Evolutionary conservation across 2,888 invertebrate genomes (phyloP).

Genomic region (Tetranychus truncatus): DNA sequence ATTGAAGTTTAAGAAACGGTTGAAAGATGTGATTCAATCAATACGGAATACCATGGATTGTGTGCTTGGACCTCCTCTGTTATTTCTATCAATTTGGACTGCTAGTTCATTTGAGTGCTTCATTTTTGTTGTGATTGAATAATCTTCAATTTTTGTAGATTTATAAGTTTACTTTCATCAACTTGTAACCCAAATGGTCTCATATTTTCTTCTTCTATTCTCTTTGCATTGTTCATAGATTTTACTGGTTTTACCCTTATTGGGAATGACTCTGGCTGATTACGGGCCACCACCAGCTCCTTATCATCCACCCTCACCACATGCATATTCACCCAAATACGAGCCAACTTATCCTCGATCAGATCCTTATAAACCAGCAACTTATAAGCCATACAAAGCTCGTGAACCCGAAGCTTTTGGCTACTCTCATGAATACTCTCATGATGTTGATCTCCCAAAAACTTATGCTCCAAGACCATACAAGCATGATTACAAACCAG

Average conservation of each 20-base stretch:
- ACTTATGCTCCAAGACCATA: neutral
- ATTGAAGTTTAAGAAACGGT: neutral
- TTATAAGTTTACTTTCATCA: too few species aligned
- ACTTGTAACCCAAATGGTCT: too few species aligned
- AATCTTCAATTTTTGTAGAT: too few species aligned
- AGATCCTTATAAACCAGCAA: neutral
- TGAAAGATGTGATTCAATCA: neutral
- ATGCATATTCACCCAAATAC: neutral
- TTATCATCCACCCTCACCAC: neutral
- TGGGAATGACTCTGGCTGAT: neutral
- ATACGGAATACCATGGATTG: neutral
- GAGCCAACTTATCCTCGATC: neutral
- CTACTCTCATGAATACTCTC: neutral
- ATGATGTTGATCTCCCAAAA: neutral
- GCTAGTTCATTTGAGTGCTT: too few species aligned
- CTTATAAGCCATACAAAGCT: neutral
- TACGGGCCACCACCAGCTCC: neutral
- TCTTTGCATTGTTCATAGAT: neutral
- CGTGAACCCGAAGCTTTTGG: neutral
- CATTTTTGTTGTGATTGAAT: too few species aligned
- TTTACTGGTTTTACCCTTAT: neutral
- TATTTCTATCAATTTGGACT: too few species aligned
- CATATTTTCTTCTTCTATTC: neutral
- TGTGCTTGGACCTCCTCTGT: neutral
- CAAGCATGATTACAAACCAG: neutral